phyloP scores from a whole-genome alignment of 2,888 invertebrate species.

The Autographa pulchrina region DNA sequence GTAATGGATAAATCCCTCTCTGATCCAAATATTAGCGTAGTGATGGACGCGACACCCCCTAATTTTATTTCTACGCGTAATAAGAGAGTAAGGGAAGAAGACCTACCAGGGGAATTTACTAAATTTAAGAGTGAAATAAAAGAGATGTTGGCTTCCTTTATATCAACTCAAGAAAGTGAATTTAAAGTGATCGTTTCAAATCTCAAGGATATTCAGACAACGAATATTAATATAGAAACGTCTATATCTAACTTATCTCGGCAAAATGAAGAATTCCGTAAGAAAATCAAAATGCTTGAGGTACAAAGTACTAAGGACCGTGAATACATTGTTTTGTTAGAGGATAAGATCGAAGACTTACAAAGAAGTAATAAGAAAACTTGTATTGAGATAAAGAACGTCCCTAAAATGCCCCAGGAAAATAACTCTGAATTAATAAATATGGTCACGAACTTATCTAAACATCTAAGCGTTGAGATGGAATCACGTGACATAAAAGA shows the following conservation, averaged over 20 bases:
- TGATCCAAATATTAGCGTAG: constrained; percentile 13
- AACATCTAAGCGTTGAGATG: constrained; percentile 2
- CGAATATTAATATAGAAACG: constrained; percentile 18
- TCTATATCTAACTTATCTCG: neutral
- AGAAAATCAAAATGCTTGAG: constrained; percentile 18
- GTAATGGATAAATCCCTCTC: constrained; percentile 20
- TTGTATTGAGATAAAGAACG: too few species aligned
- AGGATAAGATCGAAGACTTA: too few species aligned
- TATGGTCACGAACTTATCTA: constrained; percentile 11
- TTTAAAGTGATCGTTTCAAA: neutral
- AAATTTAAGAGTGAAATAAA: constrained; percentile 21
- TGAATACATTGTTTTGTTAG: constrained; percentile 19
- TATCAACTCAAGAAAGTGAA: constrained; percentile 8
- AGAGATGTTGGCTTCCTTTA: constrained; percentile 14
- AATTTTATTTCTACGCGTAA: constrained; percentile 8
- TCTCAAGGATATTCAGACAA: constrained; percentile 18
- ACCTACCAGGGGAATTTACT: constrained; percentile 13
- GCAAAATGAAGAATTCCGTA: constrained; percentile 18
- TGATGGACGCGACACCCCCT: neutral
- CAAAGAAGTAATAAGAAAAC: too few species aligned
- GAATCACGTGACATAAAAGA: constrained; percentile 11
- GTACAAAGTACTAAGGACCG: constrained; percentile 11
- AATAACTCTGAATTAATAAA: constrained; percentile 13
- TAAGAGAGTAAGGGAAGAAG: constrained; percentile 19
- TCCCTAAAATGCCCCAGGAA: constrained; percentile 9